Base-by-base conservation (phyloP, 2,888 invertebrate species). In the Aspidiotus rigidus region DNA sequence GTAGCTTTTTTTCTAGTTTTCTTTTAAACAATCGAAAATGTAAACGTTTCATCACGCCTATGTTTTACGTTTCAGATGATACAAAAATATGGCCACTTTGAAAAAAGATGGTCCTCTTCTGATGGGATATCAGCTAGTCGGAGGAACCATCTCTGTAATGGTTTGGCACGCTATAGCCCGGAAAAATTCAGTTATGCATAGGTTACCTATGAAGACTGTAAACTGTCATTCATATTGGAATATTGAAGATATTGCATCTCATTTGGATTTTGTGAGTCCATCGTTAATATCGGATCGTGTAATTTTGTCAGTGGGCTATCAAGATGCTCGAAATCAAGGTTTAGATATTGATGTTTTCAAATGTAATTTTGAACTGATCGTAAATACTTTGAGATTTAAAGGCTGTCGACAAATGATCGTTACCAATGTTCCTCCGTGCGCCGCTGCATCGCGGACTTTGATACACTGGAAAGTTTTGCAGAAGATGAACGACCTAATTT, bases 381-480 rank as follows among this genome's bases (percentile, higher is more conserved):
- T 59, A 6, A 13, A 17, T 11, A 59, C 6, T 11, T 28, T 59
- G 7, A 17, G 28, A 16, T 7, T 2, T 1, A 59, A 39, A 28
- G 59, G 59, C 1, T 59, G 59, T 28, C 7, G 28, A 59, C 28
- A 59, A 16, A 16, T 59, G 7, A 59, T 59, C 13, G 9, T 59
- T 7, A 28, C 59, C 1, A 59, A 59, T 59, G 28, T 59, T 28
- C 59, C 59, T 59, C 59, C 59, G 10, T 17, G 28, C 39, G 59
- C 59, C 39, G 59, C 28, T 11, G 11, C 16, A 2, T 1, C 10
- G 9, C 28, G 39, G 7, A 59, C 8, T 8, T 13, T 7, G 1
- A 7, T 17, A 28, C 59, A 59, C 6, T 59, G 59, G 59, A 1
- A 17, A 7, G 17, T 13, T 13, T 39, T 59, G 13, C 59, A 59